phyloP scores from a whole-genome alignment of 2,888 invertebrate species.

The Drosophila stalkeri region DNA sequence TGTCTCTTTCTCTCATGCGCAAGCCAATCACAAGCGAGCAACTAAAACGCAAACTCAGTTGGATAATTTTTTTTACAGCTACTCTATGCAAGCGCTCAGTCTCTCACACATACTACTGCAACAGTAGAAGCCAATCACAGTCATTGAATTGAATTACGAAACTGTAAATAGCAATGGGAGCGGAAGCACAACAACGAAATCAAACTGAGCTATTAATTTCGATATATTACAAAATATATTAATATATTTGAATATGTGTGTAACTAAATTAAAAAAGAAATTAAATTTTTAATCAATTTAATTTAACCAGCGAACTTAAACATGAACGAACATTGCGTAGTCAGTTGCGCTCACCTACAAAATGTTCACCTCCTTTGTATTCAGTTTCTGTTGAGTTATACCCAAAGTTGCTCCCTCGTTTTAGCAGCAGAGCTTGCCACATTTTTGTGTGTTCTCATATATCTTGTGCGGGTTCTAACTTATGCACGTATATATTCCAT shows the following conservation, averaged over 20 bases:
- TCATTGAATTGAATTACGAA: background rate
- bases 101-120: background rate
- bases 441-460: slow-evolving; percentile 2
- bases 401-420: background rate
- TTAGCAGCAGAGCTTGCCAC: background rate
- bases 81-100: background rate
- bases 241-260: too few relatives aligned
- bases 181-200: background rate
- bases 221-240: background rate
- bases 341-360: background rate
- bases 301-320: too few relatives aligned
- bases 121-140: background rate
- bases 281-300: background rate
- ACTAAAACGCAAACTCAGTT: background rate
- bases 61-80: background rate
- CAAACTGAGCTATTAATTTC: background rate
- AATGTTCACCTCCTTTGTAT: background rate
- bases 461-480: background rate
- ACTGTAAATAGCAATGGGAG: background rate
- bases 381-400: background rate
- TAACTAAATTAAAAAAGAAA: too few relatives aligned
- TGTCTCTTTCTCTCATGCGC: background rate
- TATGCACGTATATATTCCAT: background rate
- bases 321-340: background rate
- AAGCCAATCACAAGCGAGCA: background rate